Percentiles rank a stretch among this genome's conserved stretches.
Conservation (phyloP, 2,113 vertebrate species). For the Phaetusa simplex region DNA sequence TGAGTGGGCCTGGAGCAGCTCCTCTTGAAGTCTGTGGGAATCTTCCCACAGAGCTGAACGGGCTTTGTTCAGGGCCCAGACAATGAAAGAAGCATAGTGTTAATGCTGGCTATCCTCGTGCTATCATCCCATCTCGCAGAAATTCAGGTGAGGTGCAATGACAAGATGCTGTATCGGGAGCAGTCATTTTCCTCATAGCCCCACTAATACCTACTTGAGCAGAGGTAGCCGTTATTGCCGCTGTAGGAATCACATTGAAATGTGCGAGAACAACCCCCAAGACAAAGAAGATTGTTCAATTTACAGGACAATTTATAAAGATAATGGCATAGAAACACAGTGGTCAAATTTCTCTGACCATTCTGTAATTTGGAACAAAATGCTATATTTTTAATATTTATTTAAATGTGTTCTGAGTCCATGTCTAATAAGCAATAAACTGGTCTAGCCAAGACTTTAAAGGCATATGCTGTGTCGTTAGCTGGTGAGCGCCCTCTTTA, state of each 20-base stretch:
- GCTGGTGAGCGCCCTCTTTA: constrained; percentile 88
- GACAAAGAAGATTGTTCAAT: constrained; percentile 36
- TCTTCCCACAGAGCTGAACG: neutral
- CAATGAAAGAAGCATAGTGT: neutral
- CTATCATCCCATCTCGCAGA: neutral
- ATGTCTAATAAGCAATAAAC: constrained; percentile 74
- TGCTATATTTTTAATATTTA: constrained; percentile 76
- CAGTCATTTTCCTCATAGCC: neutral
- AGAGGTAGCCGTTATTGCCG: neutral
- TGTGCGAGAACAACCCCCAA: neutral
- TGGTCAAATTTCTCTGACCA: constrained; percentile 76
- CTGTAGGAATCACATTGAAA: neutral
- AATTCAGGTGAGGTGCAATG: neutral
- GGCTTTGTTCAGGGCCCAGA: neutral
- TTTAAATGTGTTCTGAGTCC: constrained; percentile 74
- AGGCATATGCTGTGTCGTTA: constrained; percentile 65
- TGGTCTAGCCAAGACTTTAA: constrained; percentile 68
- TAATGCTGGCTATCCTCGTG: neutral
- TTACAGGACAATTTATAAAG: constrained; percentile 64
- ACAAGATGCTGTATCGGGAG: neutral
- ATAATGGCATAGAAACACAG: constrained; percentile 65
- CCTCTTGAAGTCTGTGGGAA: neutral
- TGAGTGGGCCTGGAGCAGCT: neutral
- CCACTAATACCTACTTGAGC: neutral
- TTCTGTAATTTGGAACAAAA: constrained; percentile 74